Evolutionary conservation across 2,113 vertebrate species (phyloP), one percentile per base, ranked within the genome.

Genomic region (Calyptommatus sinebrachiatus): DNA sequence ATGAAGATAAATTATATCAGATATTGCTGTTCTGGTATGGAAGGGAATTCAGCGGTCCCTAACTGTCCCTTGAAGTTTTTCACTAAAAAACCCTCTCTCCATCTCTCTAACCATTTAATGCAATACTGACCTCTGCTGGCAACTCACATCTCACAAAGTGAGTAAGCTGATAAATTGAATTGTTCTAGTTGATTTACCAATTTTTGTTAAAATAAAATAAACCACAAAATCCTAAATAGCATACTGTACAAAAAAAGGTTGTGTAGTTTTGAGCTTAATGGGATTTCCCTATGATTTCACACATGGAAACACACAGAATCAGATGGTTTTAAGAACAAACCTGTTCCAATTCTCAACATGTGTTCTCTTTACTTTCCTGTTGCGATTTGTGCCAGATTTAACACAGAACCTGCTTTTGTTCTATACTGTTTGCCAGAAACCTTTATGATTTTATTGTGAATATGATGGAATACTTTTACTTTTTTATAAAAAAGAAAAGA

Each of bases 61-160:
- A 73, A 63, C 69, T n/a, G 7, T 53, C 84, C 78, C 65, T 82
- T 70, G 50, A 84, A 83, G 9, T 35, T 41, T 79, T 46, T 28
- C 70, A 22, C 74, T 8, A 50, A 8, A 46, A 77, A 84, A 84
- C 14, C 46, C 82, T 79, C 75, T 6, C 79, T 46, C n/a, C 45
- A 14, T 71, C 63, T 76, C 62, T 72, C 74, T 77, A 26, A 9
- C 7, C 0, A 0, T 73, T 84, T 62, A 72, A 85, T 69, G 80
- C 82, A 71, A 53, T 24, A 80, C 48, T 74, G 91, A 91, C 88
- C 91, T 90, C 92, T 91, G 85, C 89, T 72, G 86, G 91, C 84
- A 82, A 73, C 63, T 28, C 12, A 35, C 21, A 75, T 14, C 68
- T 60, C 11, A 18, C 0, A 60, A 29, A 8, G 29, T 31, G 46